These are phyloP conservation scores for Fundulus diaphanus DNA, from an alignment of 2,797 vertebrate species.

Conservation along the genomic window DNA sequence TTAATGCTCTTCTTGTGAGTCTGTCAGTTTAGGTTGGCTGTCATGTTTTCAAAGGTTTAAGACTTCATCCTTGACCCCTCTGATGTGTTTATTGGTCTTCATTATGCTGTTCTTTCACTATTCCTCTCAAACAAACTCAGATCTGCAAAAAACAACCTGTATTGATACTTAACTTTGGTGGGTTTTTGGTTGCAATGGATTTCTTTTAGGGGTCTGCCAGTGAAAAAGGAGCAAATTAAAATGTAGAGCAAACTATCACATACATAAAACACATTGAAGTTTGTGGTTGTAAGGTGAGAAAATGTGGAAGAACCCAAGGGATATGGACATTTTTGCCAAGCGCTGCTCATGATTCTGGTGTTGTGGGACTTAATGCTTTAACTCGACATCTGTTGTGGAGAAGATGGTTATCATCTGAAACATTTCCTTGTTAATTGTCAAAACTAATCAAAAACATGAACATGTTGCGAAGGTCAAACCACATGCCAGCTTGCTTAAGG, in stretches of 20 bases:
- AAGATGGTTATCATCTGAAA: slow-evolving; percentile 12
- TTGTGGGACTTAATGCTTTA: background rate
- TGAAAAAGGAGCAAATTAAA: background rate
- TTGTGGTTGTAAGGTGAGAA: background rate
- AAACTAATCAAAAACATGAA: slow-evolving; percentile 13
- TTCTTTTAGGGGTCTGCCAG: too few relatives aligned
- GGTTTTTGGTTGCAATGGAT: background rate
- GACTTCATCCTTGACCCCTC: background rate
- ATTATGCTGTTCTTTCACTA: background rate
- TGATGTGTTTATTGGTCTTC: background rate
- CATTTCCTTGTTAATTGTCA: slow-evolving; percentile 19
- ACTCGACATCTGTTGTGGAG: background rate
- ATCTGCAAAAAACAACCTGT: background rate
- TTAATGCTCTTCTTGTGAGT: too few relatives aligned
- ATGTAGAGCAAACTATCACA: background rate
- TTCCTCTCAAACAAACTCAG: background rate
- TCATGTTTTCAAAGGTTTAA: background rate
- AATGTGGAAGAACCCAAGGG: background rate
- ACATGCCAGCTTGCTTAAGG: slow-evolving; percentile 41
- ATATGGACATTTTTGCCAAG: background rate
- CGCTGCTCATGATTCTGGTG: background rate
- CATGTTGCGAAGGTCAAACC: slow-evolving; percentile 44
- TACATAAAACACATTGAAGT: background rate
- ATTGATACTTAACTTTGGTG: background rate
- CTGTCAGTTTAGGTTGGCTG: too few relatives aligned